These are phyloP conservation scores for Stegodyphus mimosarum DNA, from an alignment of 1,140 invertebrate species.

Conservation along the genomic window DNA sequence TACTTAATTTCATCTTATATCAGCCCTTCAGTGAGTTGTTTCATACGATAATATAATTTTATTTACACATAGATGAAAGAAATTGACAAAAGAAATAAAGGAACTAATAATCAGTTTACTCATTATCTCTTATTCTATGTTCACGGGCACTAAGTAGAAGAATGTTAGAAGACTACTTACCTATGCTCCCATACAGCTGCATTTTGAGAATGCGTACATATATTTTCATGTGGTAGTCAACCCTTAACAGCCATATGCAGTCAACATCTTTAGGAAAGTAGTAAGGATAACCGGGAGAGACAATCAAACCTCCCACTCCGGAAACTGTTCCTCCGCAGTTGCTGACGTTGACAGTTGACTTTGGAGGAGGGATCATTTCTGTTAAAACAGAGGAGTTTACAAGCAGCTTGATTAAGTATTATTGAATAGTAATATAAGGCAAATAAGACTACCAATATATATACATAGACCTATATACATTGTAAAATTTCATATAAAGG, in stretches of 20 bases:
- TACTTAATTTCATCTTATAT: too few relatives aligned
- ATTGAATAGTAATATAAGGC: too few relatives aligned
- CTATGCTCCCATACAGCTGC: constrained; percentile 67
- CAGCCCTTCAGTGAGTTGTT: background rate
- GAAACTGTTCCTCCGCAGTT: constrained; percentile 67
- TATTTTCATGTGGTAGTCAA: constrained; percentile 67
- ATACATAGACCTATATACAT: too few relatives aligned
- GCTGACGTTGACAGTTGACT: constrained; percentile 64
- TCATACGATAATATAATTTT: background rate
- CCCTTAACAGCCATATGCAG: constrained; percentile 70
- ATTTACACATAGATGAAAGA: background rate
- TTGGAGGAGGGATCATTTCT: constrained; percentile 66
- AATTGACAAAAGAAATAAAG: background rate
- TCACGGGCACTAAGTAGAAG: too few relatives aligned
- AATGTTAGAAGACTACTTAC: constrained; percentile 63
- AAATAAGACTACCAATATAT: too few relatives aligned
- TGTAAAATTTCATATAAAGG: too few relatives aligned
- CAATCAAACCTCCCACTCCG: constrained; percentile 68
- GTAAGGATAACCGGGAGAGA: constrained; percentile 69
- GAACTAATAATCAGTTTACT: too few relatives aligned
- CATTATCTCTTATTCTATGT: too few relatives aligned
- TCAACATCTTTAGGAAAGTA: constrained; percentile 67
- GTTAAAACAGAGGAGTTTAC: background rate
- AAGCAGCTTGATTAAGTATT: too few relatives aligned
- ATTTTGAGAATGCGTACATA: constrained; percentile 68